Percentiles rank a stretch among this genome's conserved stretches.
Evolutionary conservation across 92 coral and sea anemone species (phyloP).

Genomic region (Porites divaricata): DNA sequence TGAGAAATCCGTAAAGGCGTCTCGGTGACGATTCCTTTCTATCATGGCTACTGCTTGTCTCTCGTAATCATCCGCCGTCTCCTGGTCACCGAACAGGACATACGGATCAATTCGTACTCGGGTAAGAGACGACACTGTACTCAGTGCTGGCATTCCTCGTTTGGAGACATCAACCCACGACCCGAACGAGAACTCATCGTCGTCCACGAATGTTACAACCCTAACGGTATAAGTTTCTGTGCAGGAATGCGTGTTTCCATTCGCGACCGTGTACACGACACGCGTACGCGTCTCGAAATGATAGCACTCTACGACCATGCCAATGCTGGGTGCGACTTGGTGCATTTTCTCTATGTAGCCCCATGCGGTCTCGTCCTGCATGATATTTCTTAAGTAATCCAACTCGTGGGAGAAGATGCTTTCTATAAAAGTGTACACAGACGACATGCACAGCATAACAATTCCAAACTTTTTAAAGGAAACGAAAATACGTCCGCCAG

Average conservation of each 20-base stretch:
- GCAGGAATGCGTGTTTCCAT: slow-evolving; percentile 61
- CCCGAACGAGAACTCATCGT: slow-evolving; percentile 47
- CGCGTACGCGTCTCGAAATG: slow-evolving; percentile 60
- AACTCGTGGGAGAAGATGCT: slow-evolving; percentile 54
- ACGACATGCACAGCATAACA: slow-evolving; percentile 39
- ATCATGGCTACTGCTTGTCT: slow-evolving; percentile 49
- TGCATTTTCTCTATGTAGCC: slow-evolving; percentile 56
- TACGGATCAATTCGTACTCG: slow-evolving; percentile 43
- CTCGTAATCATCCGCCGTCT: slow-evolving; percentile 42
- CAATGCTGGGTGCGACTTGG: slow-evolving; percentile 38
- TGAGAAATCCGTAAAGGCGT: slow-evolving; percentile 47
- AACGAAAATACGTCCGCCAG: slow-evolving; percentile 36
- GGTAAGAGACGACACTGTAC: slow-evolving; percentile 18
- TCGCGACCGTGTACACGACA: slow-evolving; percentile 55
- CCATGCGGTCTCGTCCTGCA: slow-evolving; percentile 63
- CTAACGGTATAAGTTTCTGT: slow-evolving; percentile 59
- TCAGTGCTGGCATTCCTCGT: slow-evolving; percentile 53
- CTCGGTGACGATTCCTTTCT: slow-evolving; percentile 54
- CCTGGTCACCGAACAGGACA: slow-evolving; percentile 55
- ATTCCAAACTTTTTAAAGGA: slow-evolving; percentile 36
- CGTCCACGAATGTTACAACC: slow-evolving; percentile 37
- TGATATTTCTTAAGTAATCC: slow-evolving; percentile 53
- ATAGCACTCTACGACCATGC: slow-evolving; percentile 58
- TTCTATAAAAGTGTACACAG: slow-evolving; percentile 41
- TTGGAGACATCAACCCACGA: slow-evolving; percentile 63